These are phyloP conservation scores for Hydroisotoma schaefferi DNA, from an alignment of 2,888 invertebrate species.

Conservation along the genomic window DNA sequence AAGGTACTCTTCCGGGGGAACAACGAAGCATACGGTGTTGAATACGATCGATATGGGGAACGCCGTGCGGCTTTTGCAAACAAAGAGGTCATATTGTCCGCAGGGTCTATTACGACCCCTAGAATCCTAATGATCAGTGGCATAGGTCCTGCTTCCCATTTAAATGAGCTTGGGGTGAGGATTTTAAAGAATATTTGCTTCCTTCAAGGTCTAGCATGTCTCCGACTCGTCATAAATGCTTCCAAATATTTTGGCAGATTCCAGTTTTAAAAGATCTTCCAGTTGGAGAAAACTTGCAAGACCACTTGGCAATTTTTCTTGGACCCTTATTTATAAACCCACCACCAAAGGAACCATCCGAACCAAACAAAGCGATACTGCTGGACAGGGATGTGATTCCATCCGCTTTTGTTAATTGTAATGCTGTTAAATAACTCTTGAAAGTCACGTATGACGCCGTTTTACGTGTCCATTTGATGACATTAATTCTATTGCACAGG, in stretches of 20 bases:
- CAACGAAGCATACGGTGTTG: constrained; percentile 33
- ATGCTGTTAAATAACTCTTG: too few species aligned
- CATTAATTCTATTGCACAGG: constrained; percentile 8
- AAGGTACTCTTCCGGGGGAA: constrained; percentile 26
- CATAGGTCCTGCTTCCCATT: constrained; percentile 23
- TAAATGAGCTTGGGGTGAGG: constrained; percentile 23
- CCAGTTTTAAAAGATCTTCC: constrained; percentile 35
- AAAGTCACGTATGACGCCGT: too few species aligned
- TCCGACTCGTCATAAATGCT: too few species aligned
- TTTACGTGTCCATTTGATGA: too few species aligned
- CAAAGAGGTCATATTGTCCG: constrained; percentile 36
- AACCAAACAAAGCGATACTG: constrained; percentile 4
- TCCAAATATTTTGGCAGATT: constrained; percentile 30
- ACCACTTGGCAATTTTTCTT: constrained; percentile 25
- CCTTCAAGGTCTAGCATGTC: too few species aligned
- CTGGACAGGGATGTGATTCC: constrained; percentile 34
- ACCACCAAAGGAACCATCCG: too few species aligned
- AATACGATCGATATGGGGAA: constrained; percentile 37
- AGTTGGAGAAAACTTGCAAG: constrained; percentile 38
- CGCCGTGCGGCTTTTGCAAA: constrained; percentile 18
- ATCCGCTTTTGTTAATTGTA: constrained; percentile 25
- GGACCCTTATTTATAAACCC: constrained; percentile 33
- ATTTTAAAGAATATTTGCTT: too few species aligned
- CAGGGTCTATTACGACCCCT: constrained; percentile 24
- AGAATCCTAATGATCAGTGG: constrained; percentile 29